Conservation (phyloP, 2,113 vertebrate species). For the Desmodus rotundus region DNA sequence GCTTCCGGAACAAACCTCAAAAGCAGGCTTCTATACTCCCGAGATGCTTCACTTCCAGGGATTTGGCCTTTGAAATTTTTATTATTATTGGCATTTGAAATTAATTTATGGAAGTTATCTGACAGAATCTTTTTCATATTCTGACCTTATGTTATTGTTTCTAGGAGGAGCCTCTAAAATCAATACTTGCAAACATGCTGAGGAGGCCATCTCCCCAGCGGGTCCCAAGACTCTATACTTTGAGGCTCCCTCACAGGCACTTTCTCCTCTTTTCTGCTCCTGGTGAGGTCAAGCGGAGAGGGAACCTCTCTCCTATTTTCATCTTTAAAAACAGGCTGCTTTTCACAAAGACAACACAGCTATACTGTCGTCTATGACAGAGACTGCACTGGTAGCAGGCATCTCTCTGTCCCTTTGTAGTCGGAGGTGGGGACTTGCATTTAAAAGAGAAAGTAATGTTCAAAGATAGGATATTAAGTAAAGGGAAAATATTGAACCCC, state of each 20-base stretch:
- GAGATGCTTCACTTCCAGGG: not conserved
- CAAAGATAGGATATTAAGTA: constrained; percentile 54
- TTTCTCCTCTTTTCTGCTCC: not conserved
- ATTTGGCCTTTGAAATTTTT: not conserved
- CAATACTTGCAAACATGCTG: not conserved
- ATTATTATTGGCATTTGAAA: constrained; percentile 19
- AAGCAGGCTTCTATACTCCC: not conserved
- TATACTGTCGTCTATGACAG: not conserved
- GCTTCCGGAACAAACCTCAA: constrained; percentile 32
- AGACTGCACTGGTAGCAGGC: not conserved
- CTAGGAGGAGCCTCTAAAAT: not conserved
- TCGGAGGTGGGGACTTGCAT: not conserved
- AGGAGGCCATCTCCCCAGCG: not conserved
- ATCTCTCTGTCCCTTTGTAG: not conserved
- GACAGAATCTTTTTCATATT: not conserved
- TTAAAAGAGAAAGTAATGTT: constrained; percentile 1
- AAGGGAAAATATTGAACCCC: constrained; percentile 42
- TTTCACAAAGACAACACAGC: not conserved
- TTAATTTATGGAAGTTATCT: not conserved
- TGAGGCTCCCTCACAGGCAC: not conserved
- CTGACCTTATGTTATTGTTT: not conserved
- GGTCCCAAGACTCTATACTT: not conserved
- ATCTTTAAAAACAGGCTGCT: constrained; percentile 21
- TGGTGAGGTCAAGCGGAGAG: not conserved
- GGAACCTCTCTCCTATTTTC: not conserved